phyloP scores from a whole-genome alignment of 2,113 vertebrate genomes.

The Glaucidium brasilianum region DNA sequence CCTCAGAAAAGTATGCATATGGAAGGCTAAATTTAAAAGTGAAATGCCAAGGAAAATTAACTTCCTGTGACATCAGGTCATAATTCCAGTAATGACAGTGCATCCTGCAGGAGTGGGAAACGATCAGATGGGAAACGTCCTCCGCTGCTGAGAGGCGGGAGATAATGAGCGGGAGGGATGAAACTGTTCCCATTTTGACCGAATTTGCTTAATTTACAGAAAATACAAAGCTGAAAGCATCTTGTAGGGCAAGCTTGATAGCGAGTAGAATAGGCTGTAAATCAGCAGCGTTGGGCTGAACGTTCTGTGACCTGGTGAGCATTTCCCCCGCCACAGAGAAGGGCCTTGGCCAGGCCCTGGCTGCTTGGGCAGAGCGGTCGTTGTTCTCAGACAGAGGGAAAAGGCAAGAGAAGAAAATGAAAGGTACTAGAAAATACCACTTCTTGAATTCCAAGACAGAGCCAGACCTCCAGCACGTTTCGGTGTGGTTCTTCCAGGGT shows the following conservation, averaged over 20 bases:
- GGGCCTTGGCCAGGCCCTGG: too few species aligned
- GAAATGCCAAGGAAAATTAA: conserved; percentile 28
- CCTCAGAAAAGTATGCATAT: not conserved
- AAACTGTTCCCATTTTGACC: not conserved
- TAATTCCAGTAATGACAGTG: not conserved
- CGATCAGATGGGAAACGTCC: not conserved
- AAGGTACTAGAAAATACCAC: not conserved
- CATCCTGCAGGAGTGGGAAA: not conserved
- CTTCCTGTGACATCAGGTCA: not conserved
- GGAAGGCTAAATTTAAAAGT: not conserved
- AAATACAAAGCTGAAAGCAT: not conserved
- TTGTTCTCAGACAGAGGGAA: too few species aligned
- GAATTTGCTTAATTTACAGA: not conserved
- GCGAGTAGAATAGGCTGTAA: not conserved
- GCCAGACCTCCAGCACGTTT: not conserved
- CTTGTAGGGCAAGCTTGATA: accelerated
- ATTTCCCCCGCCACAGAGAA: accelerated
- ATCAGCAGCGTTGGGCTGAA: not conserved
- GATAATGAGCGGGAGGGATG: not conserved
- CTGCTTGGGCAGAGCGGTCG: not conserved
- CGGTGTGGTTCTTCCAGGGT: not conserved
- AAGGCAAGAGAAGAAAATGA: not conserved
- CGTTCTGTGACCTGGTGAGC: accelerated
- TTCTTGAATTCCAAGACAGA: not conserved
- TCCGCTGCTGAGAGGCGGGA: not conserved